Evolutionary conservation across 2,888 invertebrate species (phyloP), one percentile per base, ranked within the genome.

Genomic region (Rambutsinella grinnellia): DNA sequence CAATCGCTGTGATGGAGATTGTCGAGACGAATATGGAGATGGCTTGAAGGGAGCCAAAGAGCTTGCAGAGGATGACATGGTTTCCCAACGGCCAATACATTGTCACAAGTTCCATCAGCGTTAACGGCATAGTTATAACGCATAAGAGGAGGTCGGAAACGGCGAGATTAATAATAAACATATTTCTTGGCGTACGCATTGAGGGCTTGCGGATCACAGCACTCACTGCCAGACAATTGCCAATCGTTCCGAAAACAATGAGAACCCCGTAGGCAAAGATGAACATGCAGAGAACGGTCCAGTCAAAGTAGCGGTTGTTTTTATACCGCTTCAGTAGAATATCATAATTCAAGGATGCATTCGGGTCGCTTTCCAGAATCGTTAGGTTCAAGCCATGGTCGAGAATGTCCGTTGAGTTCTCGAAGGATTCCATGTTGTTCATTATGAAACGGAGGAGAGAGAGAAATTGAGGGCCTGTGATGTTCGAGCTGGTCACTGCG

Each of bases 1-100:
- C 93, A 82, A 97, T 97, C 8, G 96, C 96, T 2, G 96, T 95
- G 84, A 97, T 97, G 81, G 95, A 94, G 85, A 97, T 94, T 0
- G 96, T 96, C 0, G 96, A 96, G 0, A 97, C 95, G 86, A 95
- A 97, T 83, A 96, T 94, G 85, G 95, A 96, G 79, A 93, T 93
- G 0, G 94, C 96, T 86, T 96, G 95, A 58, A 95, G 90, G 78
- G 93, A 92, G 0, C 94, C 94, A 81, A 94, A 93, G 81, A 94
- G 90, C 87, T 96, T 96, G 87, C 97, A 97, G 67, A 93, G 87
- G 81, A 92, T 89, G 2, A 90, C 91, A 87, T 93, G 91, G 84
- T 92, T 90, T 13, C 96, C 95, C 51, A 96, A 88, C 0, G 94
- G 93, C 94, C 96, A 97, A 86, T 93, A 93, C 86, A 92, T 93